Evolutionary conservation across 2,888 invertebrate genomes (phyloP).

Genomic region (Antheraea yamamai): DNA sequence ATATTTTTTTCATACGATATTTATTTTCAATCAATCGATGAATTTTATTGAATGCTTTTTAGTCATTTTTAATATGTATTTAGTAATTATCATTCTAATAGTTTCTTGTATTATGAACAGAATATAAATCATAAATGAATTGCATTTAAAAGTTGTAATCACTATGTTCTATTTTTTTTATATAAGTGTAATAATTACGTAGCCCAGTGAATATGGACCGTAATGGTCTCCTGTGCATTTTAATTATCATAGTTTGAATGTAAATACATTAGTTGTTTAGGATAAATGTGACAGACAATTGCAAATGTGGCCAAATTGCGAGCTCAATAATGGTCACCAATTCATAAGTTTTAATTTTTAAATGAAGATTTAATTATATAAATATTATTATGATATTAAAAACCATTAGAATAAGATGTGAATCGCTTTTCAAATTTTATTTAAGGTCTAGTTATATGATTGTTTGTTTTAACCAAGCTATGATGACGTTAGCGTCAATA

Average conservation of each 20-base stretch:
- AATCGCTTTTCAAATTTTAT: not conserved
- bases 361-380: not conserved
- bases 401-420: not conserved
- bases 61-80: not conserved
- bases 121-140: not conserved
- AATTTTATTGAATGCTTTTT: no score
- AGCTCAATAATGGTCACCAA: constrained; percentile 1
- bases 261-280: not conserved
- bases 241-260: not conserved
- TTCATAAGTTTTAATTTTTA: not conserved
- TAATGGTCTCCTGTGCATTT: not conserved
- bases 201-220: not conserved
- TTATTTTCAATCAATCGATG: no score
- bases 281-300: constrained; percentile 1
- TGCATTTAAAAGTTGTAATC: not conserved
- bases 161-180: not conserved
- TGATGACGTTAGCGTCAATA: not conserved
- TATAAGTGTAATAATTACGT: not conserved
- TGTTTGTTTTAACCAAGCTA: not conserved
- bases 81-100: not conserved
- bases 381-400: not conserved
- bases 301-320: not conserved
- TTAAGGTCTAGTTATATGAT: not conserved
- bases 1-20: no score
- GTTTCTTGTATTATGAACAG: not conserved